phyloP scores from a whole-genome alignment of 2,797 vertebrate species.

The Hozukius guyotensis region DNA sequence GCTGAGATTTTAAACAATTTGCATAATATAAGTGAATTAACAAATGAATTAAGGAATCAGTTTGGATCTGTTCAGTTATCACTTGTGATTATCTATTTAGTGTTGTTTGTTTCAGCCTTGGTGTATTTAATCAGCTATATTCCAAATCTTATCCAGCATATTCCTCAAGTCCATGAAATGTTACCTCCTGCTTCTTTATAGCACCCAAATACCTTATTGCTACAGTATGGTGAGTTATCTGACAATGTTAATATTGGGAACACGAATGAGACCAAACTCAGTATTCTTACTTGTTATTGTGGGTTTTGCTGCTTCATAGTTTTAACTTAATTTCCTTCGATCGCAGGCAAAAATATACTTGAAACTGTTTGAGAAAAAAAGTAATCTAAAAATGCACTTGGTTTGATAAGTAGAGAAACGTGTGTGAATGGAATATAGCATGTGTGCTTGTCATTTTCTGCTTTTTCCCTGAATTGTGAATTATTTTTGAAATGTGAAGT shows the following conservation, averaged over 20 bases:
- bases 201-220: conserved; percentile 84
- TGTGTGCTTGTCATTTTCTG: conserved; percentile 83
- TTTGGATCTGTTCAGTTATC: conserved; percentile 71
- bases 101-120: conserved; percentile 83
- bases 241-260: conserved; percentile 77
- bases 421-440: conserved; percentile 83
- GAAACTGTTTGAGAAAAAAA: conserved; percentile 77
- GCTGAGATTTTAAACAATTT: conserved; percentile 55
- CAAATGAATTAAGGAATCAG: conserved; percentile 47
- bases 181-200: conserved; percentile 85
- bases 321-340: conserved; percentile 71
- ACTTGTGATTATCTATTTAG: conserved; percentile 76
- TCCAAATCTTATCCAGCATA: conserved; percentile 85
- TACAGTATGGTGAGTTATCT: conserved; percentile 79
- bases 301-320: conserved; percentile 83
- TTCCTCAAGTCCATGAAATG: conserved; percentile 82
- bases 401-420: conserved; percentile 74
- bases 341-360: conserved; percentile 81
- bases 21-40: conserved; percentile 46
- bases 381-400: conserved; percentile 80
- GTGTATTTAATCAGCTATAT: conserved; percentile 85
- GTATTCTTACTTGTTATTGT: conserved; percentile 82
- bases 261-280: conserved; percentile 85
- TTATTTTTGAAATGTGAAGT: conserved; percentile 85
- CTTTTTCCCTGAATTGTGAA: conserved; percentile 78